A percentile compares a stretch with the other conserved stretches of the same genome.
Conservation (phyloP, 2,113 vertebrate species). For the Oreochromis tanganicae region DNA sequence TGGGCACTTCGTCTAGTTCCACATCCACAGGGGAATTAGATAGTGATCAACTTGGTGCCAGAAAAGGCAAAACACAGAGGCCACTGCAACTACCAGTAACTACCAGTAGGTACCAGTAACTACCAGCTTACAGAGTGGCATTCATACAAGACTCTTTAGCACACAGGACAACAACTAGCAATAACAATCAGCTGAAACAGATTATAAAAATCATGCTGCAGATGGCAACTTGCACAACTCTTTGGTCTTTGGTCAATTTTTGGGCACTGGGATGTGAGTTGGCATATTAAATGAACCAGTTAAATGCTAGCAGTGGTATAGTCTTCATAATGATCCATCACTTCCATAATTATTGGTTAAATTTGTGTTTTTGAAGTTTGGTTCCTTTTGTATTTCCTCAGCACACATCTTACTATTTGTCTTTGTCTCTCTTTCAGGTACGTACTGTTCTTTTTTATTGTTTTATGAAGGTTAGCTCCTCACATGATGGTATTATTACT, state of each 20-base stretch:
- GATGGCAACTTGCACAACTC: not conserved
- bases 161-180: not conserved
- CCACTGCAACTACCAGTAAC: not conserved
- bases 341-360: not conserved
- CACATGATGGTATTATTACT: not conserved
- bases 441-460: not conserved
- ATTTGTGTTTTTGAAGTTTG: not conserved
- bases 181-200: not conserved
- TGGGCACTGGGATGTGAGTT: not conserved
- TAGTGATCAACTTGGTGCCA: not conserved
- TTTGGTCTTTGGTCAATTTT: not conserved
- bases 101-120: no score
- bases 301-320: not conserved
- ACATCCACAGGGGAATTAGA: not conserved
- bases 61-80: not conserved
- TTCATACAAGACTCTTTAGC: no score
- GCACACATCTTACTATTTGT: not conserved
- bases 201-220: not conserved
- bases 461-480: not conserved
- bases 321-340: not conserved
- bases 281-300: not conserved
- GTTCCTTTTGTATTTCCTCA: not conserved
- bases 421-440: not conserved
- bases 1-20: not conserved
- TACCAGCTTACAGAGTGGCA: not conserved